Percentiles rank a stretch among this genome's conserved stretches.
Evolutionary conservation across 1,140 invertebrate species (phyloP).

Genomic region (Drosophila sechellia): DNA sequence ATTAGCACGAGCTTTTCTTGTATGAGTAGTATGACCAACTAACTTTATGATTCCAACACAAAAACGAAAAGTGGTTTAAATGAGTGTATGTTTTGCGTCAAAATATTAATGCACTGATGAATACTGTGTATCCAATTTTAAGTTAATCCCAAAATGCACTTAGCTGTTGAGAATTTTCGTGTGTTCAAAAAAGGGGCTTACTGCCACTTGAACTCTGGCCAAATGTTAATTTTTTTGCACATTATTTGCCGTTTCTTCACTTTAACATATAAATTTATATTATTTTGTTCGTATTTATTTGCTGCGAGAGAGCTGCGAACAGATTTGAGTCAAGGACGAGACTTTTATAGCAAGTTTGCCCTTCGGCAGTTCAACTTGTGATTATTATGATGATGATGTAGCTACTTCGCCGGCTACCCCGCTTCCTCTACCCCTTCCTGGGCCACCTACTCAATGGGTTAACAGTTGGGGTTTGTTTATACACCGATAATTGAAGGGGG

Average conservation of each 20-base stretch:
- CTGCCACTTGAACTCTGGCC: slow-evolving; percentile 7
- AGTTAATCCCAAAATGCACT: slow-evolving; percentile 3
- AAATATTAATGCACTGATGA: too few species aligned
- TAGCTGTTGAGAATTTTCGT: neutral
- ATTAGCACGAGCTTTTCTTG: neutral
- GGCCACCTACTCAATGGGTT: slow-evolving; percentile 30
- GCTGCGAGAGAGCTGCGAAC: slow-evolving; percentile 32
- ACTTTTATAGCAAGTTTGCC: slow-evolving; percentile 74
- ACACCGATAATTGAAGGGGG: slow-evolving; percentile 33
- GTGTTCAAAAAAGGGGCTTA: neutral
- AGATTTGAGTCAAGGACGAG: slow-evolving; percentile 77
- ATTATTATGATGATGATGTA: slow-evolving; percentile 34
- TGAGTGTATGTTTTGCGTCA: neutral
- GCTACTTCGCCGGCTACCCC: slow-evolving; percentile 9
- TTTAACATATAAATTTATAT: slow-evolving; percentile 16
- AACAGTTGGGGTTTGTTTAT: slow-evolving; percentile 22
- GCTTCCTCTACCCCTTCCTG: neutral
- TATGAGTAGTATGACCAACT: neutral
- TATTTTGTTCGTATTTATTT: slow-evolving; percentile 25
- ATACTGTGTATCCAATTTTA: neutral
- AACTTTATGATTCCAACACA: too few species aligned
- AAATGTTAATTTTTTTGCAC: slow-evolving; percentile 40
- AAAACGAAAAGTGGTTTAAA: neutral
- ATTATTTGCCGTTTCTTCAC: slow-evolving; percentile 14
- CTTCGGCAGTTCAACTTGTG: slow-evolving; percentile 52